A percentile compares a stretch with the other conserved stretches of the same genome.
Evolutionary conservation across 2,888 invertebrate genomes (phyloP).

Genomic region (Hoplodrina blanda): DNA sequence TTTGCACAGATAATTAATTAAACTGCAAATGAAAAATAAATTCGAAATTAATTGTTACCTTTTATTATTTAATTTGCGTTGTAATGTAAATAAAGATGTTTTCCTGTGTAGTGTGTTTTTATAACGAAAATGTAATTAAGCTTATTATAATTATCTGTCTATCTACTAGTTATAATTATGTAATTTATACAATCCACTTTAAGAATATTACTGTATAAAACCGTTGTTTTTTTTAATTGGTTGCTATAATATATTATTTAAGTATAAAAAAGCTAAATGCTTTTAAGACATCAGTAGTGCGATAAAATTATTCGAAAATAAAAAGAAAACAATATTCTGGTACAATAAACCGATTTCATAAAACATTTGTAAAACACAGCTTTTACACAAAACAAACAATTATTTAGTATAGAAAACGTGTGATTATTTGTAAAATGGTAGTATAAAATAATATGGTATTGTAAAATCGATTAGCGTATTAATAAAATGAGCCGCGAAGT

Average conservation of each 20-base stretch:
- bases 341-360: neutral
- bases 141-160: too few relatives aligned
- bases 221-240: too few relatives aligned
- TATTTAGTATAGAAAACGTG: conserved; percentile 13
- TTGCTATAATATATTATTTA: too few relatives aligned
- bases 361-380: neutral
- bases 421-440: conserved; percentile 16
- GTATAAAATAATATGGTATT: conserved; percentile 49
- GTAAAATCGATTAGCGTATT: conserved; percentile 46
- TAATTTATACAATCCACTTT: too few relatives aligned
- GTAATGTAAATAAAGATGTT: neutral
- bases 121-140: neutral
- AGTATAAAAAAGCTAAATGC: too few relatives aligned
- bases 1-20: conserved; percentile 32
- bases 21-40: conserved; percentile 14
- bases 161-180: too few relatives aligned
- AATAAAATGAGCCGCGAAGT: conserved; percentile 49
- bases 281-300: neutral
- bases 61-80: conserved; percentile 4
- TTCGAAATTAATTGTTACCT: conserved; percentile 12
- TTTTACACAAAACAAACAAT: neutral
- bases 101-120: neutral
- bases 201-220: too few relatives aligned
- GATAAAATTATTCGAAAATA: neutral
- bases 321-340: neutral